phyloP scores from a whole-genome alignment of 1,140 invertebrate genomes.

The Arion vulgaris region DNA sequence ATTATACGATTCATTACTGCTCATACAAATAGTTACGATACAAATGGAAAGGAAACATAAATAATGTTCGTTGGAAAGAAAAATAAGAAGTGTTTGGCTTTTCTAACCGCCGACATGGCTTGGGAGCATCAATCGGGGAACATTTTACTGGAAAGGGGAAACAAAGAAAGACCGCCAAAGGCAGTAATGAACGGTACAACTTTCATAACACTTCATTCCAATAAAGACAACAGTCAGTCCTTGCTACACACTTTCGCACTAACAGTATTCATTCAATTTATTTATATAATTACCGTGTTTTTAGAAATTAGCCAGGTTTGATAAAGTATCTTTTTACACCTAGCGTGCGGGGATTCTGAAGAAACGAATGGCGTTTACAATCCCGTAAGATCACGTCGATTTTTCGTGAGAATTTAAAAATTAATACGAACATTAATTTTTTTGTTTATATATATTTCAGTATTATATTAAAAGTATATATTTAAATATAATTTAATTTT shows the following conservation, averaged over 20 bases:
- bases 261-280: neutral
- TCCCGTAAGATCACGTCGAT: constrained; percentile 27
- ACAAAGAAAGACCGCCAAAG: constrained; percentile 27
- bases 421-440: neutral
- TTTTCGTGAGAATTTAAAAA: neutral
- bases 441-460: neutral
- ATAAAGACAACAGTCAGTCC: neutral
- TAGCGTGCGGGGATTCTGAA: constrained; percentile 18
- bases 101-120: no score
- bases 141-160: neutral
- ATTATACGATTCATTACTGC: no score
- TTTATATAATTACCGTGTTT: neutral
- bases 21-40: no score
- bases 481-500: neutral
- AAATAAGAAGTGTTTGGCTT: no score
- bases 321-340: neutral
- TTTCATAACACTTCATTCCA: neutral
- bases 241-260: neutral
- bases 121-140: no score
- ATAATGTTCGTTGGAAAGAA: no score
- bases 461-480: neutral
- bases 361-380: constrained; percentile 35
- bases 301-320: neutral
- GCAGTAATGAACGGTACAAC: neutral
- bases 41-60: no score